Base-by-base conservation (phyloP, 2,888 invertebrate species). In the Galerucella calmariensis region DNA sequence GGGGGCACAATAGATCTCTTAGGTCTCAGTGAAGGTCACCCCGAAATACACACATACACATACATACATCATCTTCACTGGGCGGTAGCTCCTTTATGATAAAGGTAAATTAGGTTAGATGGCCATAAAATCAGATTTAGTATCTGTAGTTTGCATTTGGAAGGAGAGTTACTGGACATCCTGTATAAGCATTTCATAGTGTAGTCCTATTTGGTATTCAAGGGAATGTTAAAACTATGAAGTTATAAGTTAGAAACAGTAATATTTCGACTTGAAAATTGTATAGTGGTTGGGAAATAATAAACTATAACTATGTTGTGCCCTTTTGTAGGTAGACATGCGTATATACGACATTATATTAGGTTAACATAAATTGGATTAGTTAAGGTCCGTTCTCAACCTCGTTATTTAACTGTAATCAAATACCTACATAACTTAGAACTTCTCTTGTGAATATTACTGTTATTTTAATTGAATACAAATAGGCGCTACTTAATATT, bases 401-500 rank as follows among this genome's bases (percentile, higher is more conserved):
- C 58, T 59, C 12, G 20, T 59, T 27, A 59, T 59, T 59, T 12
- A 59, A 59, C 58, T 59, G 20, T 59, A 59, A 59, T 59, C 20
- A 24, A 59, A 24, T 24, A 59, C 10, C 24, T 59, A 58, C 20
- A 20, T 59, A 59, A 59, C 58, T 59, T 24, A 4, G 58, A 59
- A 59, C 24, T 24, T 59, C 27, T 11, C 12, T 12, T 20, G 58
- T 59, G n/a, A 59, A 27, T 12, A 59, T 59, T 24, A 9, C 11
- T 12, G 58, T 20, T 59, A 59, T 24, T 9, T 59, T 16, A 59
- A 59, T 59, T 59, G 58, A 59, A 59, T 24, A 27, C 24, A 59
- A 59, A 59, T 59, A 59, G 24, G n/a, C n/a, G n/a, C 51, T 6
- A 51, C 4, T 51, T 5, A 51, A 51, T 51, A 14, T n/a, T 51